These are phyloP conservation scores for Pyrocephalus nanus DNA, from an alignment of 2,797 vertebrate species.

Conservation along the genomic window DNA sequence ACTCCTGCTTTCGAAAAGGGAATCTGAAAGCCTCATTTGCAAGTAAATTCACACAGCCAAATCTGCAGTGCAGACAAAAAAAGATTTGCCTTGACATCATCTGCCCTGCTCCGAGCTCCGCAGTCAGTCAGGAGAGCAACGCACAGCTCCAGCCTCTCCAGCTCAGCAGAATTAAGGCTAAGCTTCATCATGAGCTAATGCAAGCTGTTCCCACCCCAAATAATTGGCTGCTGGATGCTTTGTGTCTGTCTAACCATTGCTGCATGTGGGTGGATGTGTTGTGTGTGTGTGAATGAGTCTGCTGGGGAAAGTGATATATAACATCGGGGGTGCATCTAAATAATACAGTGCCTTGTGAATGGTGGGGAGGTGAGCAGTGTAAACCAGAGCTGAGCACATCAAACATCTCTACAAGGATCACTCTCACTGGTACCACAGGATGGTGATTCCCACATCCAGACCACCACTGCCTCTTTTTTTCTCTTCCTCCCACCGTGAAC, in stretches of 20 bases:
- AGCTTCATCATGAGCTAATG: constrained; percentile 44
- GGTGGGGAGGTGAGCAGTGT: not conserved
- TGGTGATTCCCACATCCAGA: not conserved
- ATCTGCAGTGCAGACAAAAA: constrained; percentile 60
- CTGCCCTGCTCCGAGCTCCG: constrained; percentile 20
- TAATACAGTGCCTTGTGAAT: not conserved
- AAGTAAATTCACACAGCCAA: constrained; percentile 50
- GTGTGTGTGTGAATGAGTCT: constrained; percentile 66
- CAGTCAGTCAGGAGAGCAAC: constrained; percentile 43
- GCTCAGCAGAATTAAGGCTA: constrained; percentile 41
- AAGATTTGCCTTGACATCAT: constrained; percentile 53
- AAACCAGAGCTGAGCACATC: not conserved
- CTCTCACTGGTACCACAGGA: not conserved
- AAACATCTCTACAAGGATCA: not conserved
- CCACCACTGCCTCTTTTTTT: not conserved
- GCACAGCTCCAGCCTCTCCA: not conserved
- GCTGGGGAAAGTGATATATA: constrained; percentile 65
- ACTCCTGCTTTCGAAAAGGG: constrained; percentile 16
- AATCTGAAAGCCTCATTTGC: constrained; percentile 44
- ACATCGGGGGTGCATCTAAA: constrained; percentile 7
- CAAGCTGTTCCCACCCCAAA: constrained; percentile 61
- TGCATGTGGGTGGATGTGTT: constrained; percentile 69
- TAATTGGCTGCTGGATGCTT: constrained; percentile 71
- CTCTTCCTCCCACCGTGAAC: not conserved
- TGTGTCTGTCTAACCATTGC: constrained; percentile 73